These are phyloP conservation scores for Austrofundulus limnaeus DNA, from an alignment of 2,113 vertebrate genomes.

Conservation along the genomic window DNA sequence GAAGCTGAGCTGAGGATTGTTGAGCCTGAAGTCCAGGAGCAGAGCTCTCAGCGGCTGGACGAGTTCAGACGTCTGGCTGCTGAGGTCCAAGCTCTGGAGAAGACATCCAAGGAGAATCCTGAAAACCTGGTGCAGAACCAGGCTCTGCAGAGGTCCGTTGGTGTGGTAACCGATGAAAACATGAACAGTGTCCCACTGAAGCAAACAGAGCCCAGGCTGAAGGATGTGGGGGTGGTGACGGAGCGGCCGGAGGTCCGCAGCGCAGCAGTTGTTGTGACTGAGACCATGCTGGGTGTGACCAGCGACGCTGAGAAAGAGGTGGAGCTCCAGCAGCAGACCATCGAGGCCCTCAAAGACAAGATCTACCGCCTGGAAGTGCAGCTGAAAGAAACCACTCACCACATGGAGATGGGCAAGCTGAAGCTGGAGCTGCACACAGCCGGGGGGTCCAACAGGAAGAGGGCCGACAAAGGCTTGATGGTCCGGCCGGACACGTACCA, in stretches of 20 bases:
- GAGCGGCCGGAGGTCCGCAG: slow-evolving; percentile 73
- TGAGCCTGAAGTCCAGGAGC: slow-evolving; percentile 83
- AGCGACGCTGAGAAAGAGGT: slow-evolving; percentile 89
- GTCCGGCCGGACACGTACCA: slow-evolving; percentile 82
- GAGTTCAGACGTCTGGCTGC: slow-evolving; percentile 92
- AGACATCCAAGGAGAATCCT: slow-evolving; percentile 84
- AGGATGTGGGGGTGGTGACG: slow-evolving; percentile 80
- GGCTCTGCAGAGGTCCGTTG: slow-evolving; percentile 79
- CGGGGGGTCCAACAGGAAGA: slow-evolving; percentile 84
- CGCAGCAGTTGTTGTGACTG: slow-evolving; percentile 83
- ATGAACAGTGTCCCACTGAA: slow-evolving; percentile 81
- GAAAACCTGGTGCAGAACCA: slow-evolving; percentile 41
- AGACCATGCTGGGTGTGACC: slow-evolving; percentile 90
- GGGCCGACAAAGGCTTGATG: slow-evolving; percentile 84
- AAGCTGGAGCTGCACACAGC: slow-evolving; percentile 93
- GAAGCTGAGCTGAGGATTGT: slow-evolving; percentile 89
- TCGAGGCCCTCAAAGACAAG: slow-evolving; percentile 91
- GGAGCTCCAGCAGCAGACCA: slow-evolving; percentile 93
- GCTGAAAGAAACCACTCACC: slow-evolving; percentile 90
- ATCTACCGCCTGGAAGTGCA: slow-evolving; percentile 92
- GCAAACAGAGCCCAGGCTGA: slow-evolving; percentile 2
- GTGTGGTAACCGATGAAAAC: slow-evolving; percentile 84
- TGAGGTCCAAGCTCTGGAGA: slow-evolving; percentile 92
- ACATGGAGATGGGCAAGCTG: slow-evolving; percentile 94
- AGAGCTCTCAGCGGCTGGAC: slow-evolving; percentile 84